Base-by-base conservation (phyloP, 2,888 invertebrate genomes). In the Papilio gigon region DNA sequence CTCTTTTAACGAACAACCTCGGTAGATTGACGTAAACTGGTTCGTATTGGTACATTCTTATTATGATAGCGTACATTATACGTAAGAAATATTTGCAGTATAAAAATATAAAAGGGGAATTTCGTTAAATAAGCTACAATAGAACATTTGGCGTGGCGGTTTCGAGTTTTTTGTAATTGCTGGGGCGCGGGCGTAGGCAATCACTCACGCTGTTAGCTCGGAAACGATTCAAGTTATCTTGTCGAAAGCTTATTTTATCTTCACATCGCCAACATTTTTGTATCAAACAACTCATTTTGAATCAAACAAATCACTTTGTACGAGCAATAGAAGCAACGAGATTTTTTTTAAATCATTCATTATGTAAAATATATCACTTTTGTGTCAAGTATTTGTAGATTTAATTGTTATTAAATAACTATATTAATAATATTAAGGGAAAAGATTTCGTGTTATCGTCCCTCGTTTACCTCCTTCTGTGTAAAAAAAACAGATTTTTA, bases 181-280 rank as follows among this genome's bases (percentile, higher is more conserved):
- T 17, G 30, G 30, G 53, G 53, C 30, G 53, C 30, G 53, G 53
- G 53, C 53, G 53, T 56, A 56, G 30, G 53, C 53, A 56, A 56
- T 56, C 53, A 56, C 53, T 56, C 53, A 56, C 30, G 25, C 53
- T 56, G 53, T 56, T 56, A 56, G 53, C 53, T 56, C 53, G 53
- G 53, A 56, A 56, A 56, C 53, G 53, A 30, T 56, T 56, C 53
- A 56, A 56, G 53, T 56, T 56, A 56, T 56, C 53, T 30, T 56
- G 53, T 56, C 53, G 30, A 56, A 56, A 56, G 53, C 25, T 30
- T 56, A 53, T 53, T 53, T 53, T 53, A 53, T 53, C 53, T 53
- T 30, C 17, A 56, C 17, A 56, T 56, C 30, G 30, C 30, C 27
- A 53, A 5, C 27, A 17, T 56, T 56, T 30, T 56, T 56, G 11